Base-by-base conservation (phyloP, 2,113 vertebrate species). In the Prietella phreatophila region DNA sequence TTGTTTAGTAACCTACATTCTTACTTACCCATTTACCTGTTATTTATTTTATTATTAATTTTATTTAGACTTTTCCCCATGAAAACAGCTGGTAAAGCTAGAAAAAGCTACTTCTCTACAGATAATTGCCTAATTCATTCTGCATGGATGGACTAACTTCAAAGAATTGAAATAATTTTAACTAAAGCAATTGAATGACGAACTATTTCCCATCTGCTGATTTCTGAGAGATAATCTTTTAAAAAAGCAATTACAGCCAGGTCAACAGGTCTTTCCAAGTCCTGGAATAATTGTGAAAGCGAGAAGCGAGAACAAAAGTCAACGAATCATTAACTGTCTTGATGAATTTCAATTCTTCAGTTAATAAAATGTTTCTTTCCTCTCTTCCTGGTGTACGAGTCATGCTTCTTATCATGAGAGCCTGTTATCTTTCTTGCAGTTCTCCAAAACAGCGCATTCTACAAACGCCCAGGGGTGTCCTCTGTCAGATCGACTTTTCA, bases 401-500 rank as follows among this genome's bases (percentile, higher is more conserved):
- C 81, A 30, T 17, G 19, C 20, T 58, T 81, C 78, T 58, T 36
- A 81, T 36, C 5, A 14, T 7, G 20, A 36, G 0, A 61, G 33
- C 80, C 33, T 58, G 55, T 73, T 86, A 63, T 87, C 39, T 73
- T 81, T 47, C 25, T 13, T 65, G 75, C 36, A 82, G 56, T 85
- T 53, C 67, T 90, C 53, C 67, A 84, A 85, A 85, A 80, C 85
- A 85, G 85, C 69, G 61, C 78, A 89, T 71, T 71, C 50, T 53
- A 8, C 36, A 50, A 83, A 82, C 36, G 20, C 53, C 90, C 65
- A 10, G 1, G 88, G 94, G 90, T 79, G 73, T 30, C 1, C 30
- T 83, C 93, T 94, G 94, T 95, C 94, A 94, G 92, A 94, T 94
- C 91, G 85, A 83, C 88, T 94, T 92, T 93, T 89, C 87, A 90